phyloP scores from a whole-genome alignment of 2,113 vertebrate species.

The Myiagra hebetior region DNA sequence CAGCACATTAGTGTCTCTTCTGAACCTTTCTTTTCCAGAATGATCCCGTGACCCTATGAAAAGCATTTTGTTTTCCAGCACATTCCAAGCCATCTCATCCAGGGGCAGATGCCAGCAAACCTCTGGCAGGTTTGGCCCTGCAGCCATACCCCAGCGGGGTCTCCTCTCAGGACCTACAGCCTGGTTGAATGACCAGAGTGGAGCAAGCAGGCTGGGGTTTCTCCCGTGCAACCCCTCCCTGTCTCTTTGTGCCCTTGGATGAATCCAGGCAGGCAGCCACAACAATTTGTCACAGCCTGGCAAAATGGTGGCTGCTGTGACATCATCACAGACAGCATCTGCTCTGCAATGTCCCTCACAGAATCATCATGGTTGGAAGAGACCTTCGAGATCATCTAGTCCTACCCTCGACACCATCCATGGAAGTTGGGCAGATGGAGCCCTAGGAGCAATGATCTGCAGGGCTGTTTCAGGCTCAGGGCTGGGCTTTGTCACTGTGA shows the following conservation, averaged over 20 bases:
- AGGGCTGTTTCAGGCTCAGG: background rate
- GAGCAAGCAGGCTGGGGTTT: background rate
- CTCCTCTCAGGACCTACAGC: background rate
- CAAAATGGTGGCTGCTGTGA: background rate
- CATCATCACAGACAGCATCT: background rate
- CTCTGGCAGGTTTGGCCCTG: background rate
- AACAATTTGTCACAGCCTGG: background rate
- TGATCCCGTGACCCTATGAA: rapidly evolving
- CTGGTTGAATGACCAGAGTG: rapidly evolving
- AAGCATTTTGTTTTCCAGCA: background rate
- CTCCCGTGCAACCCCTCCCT: background rate
- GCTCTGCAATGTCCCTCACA: background rate
- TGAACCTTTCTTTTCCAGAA: background rate
- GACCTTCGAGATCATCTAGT: background rate
- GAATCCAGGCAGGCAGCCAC: background rate
- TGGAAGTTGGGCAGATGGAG: background rate
- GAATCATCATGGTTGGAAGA: background rate
- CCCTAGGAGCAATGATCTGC: background rate
- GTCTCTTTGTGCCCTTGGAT: background rate
- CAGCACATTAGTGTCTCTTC: background rate
- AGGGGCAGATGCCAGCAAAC: background rate
- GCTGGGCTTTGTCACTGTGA: background rate
- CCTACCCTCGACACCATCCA: background rate
- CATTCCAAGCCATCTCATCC: background rate
- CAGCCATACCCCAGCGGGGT: background rate